Evolutionary conservation across 2,888 invertebrate genomes (phyloP).

Genomic region (Ectobius pallidus): DNA sequence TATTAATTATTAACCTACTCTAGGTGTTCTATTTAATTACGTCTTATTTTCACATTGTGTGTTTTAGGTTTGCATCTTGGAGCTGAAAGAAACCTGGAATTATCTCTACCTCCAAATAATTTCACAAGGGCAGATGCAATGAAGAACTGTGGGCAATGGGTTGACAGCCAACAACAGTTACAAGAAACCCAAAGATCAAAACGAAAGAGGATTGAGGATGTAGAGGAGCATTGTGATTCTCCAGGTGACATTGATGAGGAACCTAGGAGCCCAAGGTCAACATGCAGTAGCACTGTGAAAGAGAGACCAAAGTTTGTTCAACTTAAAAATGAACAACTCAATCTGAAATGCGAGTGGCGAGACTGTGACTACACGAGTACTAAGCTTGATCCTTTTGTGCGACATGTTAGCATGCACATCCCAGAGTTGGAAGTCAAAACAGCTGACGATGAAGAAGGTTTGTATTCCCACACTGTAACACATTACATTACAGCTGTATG

Average conservation of each 20-base stretch:
- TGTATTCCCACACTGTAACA: too few relatives aligned
- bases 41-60: too few relatives aligned
- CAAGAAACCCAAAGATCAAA: neutral
- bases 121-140: conserved; percentile 21
- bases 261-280: neutral
- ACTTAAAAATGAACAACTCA: conserved; percentile 52
- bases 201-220: neutral
- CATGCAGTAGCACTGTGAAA: neutral
- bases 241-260: neutral
- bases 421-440: conserved; percentile 55
- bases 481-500: too few relatives aligned
- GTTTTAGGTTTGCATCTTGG: neutral
- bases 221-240: neutral
- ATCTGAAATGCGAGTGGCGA: conserved; percentile 65
- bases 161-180: neutral
- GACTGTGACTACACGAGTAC: conserved; percentile 56
- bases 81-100: neutral
- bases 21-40: too few relatives aligned
- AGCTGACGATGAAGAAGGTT: conserved; percentile 33
- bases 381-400: conserved; percentile 60
- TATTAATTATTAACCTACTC: too few relatives aligned
- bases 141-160: conserved; percentile 25
- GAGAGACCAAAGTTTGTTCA: neutral
- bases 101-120: neutral
- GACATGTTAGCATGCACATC: conserved; percentile 63